These are phyloP conservation scores for Geotrypetes seraphini DNA, from an alignment of 2,797 vertebrate species.

Conservation along the genomic window DNA sequence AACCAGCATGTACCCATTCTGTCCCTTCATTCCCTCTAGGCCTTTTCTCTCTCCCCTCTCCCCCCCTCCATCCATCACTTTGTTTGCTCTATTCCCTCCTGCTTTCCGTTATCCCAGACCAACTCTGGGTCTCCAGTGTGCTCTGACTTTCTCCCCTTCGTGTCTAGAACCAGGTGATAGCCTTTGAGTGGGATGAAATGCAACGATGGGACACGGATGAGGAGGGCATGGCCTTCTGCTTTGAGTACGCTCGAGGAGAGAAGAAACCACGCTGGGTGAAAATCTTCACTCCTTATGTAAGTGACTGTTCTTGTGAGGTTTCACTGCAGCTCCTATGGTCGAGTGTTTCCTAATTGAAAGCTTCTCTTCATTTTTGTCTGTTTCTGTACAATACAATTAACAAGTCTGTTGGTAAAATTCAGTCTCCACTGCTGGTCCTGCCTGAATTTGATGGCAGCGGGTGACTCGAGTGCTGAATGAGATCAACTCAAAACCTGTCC, in stretches of 20 bases:
- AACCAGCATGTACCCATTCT: no score
- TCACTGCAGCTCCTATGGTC: no score
- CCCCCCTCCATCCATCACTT: background rate
- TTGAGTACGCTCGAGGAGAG: constrained; percentile 88
- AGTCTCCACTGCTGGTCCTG: no score
- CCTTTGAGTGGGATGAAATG: constrained; percentile 93
- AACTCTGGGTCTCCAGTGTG: background rate
- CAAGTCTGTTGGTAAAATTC: no score
- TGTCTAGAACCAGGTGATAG: constrained; percentile 87
- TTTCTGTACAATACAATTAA: no score
- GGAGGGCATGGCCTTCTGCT: constrained; percentile 95
- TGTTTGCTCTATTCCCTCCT: background rate
- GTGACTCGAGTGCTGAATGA: no score
- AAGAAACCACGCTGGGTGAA: constrained; percentile 97
- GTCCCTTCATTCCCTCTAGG: background rate
- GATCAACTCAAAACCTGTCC: no score
- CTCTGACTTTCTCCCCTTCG: background rate
- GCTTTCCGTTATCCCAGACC: background rate
- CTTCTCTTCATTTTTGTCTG: no score
- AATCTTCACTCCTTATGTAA: constrained; percentile 94
- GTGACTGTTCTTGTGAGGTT: no score
- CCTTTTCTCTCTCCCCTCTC: background rate
- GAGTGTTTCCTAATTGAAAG: no score
- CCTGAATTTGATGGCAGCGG: no score
- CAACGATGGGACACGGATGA: constrained; percentile 96